These are phyloP conservation scores for Anguilla anguilla DNA, from an alignment of 2,797 vertebrate species.

Conservation along the genomic window DNA sequence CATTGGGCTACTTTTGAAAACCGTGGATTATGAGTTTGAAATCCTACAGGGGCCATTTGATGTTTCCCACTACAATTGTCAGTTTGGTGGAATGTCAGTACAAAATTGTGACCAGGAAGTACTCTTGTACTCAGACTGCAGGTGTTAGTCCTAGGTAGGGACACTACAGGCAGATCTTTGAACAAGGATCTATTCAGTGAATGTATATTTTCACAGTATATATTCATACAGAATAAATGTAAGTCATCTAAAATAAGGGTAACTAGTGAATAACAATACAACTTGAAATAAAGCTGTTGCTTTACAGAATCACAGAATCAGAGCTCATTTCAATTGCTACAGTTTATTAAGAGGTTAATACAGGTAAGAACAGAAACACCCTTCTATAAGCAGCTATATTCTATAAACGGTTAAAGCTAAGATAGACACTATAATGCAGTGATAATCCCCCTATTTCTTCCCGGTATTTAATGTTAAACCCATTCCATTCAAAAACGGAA, in stretches of 20 bases:
- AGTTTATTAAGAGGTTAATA: slow-evolving; percentile 14
- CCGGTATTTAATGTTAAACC: not conserved
- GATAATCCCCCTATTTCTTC: too few relatives aligned
- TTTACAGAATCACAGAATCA: not conserved
- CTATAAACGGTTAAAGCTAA: not conserved
- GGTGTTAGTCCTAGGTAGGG: too few relatives aligned
- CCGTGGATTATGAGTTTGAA: too few relatives aligned
- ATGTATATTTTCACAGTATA: not conserved
- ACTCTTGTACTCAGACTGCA: too few relatives aligned
- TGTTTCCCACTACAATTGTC: too few relatives aligned
- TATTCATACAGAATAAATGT: not conserved
- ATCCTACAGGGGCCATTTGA: too few relatives aligned
- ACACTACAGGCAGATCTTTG: too few relatives aligned
- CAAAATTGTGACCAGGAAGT: too few relatives aligned
- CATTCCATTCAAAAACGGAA: not conserved
- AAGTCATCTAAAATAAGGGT: not conserved
- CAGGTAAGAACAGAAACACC: slow-evolving; percentile 8
- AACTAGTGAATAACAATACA: not conserved
- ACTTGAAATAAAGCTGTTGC: not conserved
- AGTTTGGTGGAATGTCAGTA: too few relatives aligned
- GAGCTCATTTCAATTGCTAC: not conserved
- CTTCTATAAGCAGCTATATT: not conserved
- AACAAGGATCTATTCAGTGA: too few relatives aligned
- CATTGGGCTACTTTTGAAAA: too few relatives aligned
- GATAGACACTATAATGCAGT: not conserved